Evolutionary conservation across 2,113 vertebrate species (phyloP), one percentile per base, ranked within the genome.

Genomic region (Heterocephalus glaber): DNA sequence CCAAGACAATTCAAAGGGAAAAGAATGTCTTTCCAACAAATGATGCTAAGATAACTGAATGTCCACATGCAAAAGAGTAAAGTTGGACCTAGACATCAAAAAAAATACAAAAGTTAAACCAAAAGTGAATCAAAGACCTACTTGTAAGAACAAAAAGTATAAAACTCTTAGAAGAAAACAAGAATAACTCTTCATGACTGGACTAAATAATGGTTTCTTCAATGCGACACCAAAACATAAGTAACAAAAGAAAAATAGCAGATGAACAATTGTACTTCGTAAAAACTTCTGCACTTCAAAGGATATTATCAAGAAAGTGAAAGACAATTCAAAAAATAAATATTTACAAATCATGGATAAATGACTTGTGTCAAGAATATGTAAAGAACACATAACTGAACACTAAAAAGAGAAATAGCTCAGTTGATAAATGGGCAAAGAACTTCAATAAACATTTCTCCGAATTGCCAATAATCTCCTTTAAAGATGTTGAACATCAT

Each of bases 151-250:
- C 13, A 61, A n/a, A 85, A 68, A 82, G 44, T 63, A 58, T 7
- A 76, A 54, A 85, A 89, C 30, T 74, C 16, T 72, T 76, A 76
- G 82, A 82, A 63, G 33, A 80, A 94, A 92, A 95, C 30, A 77
- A 20, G 68, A 41, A 24, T 80, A 77, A 81, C 44, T 83, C 20
- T 81, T 80, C 6, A 38, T 38, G n/a, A 52, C 30, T 30, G 56
- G 30, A 72, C 61, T 89, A 74, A 93, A 61, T 10, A 13, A 41
- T 80, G 1, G 2, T 60, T 95, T 90, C 47, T 90, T 84, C 60
- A 58, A 74, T 80, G 38, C 47, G 38, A 93, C 56, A 76, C 28
- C 41, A 58, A 89, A 86, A 7, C 38, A 54, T 11, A 85, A 66
- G 24, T 35, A 60, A 94, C 82, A 81, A 77, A 93, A 88, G 35